phyloP scores from a whole-genome alignment of 2,888 invertebrate species.

The Patella caerulea region DNA sequence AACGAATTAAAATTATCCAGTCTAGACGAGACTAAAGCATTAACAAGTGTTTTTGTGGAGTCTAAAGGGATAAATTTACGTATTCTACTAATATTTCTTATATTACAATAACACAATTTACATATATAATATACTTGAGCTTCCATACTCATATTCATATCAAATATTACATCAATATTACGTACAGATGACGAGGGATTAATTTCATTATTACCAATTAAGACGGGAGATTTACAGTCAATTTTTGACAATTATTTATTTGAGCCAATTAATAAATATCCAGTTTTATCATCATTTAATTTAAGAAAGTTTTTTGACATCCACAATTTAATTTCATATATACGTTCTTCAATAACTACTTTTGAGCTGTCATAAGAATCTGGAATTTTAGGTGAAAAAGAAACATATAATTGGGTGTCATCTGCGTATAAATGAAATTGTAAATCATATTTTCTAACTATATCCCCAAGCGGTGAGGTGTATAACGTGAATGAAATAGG shows the following conservation, averaged over 20 bases:
- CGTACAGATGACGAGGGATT: not conserved
- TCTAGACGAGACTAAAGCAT: not conserved
- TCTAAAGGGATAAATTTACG: not conserved
- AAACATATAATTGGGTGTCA: not conserved
- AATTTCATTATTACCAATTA: not conserved
- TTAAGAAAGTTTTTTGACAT: not conserved
- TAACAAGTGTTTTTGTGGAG: not conserved
- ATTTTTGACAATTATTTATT: not conserved
- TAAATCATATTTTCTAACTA: not conserved
- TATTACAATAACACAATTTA: not conserved
- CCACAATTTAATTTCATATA: not conserved
- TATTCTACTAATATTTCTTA: slow-evolving; percentile 2
- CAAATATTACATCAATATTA: slow-evolving; percentile 2
- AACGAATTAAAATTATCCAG: not conserved
- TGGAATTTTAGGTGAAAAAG: not conserved
- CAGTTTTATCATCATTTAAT: not conserved
- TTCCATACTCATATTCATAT: not conserved
- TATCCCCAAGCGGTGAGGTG: not conserved
- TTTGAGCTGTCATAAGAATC: not conserved
- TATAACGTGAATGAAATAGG: not conserved
- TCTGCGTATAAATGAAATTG: not conserved
- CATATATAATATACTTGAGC: not conserved
- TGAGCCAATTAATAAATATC: not conserved
- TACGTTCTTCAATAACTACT: not conserved
- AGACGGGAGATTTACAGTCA: not conserved